Percentiles rank a stretch among this genome's conserved stretches.
Evolutionary conservation across 2,797 vertebrate species (phyloP).

Genomic region (Rhabdomys pumilio): DNA sequence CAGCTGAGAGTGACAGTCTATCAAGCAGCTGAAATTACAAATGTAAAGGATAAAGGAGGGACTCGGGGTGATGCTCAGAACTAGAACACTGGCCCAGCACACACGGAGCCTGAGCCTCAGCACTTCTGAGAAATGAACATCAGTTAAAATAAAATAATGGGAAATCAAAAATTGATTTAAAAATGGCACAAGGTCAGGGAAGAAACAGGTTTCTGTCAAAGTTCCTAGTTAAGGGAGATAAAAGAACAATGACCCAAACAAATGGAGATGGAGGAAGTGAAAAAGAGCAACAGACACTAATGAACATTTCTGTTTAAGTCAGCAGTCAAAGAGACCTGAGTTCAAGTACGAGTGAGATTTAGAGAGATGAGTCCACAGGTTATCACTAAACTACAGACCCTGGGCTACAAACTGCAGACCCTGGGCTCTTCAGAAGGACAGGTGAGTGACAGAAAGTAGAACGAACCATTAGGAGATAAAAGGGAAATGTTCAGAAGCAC

Average conservation of each 20-base stretch:
- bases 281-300: neutral
- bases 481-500: slow-evolving; percentile 9
- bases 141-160: neutral
- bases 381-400: neutral
- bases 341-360: neutral
- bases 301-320: neutral
- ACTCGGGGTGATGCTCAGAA: neutral
- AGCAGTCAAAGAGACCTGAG: neutral
- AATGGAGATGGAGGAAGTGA: neutral
- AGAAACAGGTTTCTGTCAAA: slow-evolving; percentile 34
- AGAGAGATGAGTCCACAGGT: slow-evolving; percentile 18
- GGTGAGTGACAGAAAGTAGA: neutral
- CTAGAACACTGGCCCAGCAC: neutral
- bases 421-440: slow-evolving; percentile 29
- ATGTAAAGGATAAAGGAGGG: neutral
- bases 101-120: neutral
- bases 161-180: neutral
- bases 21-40: slow-evolving; percentile 1
- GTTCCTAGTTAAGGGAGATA: neutral
- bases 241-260: neutral
- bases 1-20: neutral
- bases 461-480: neutral
- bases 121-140: neutral
- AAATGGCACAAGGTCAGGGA: slow-evolving; percentile 7
- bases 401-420: neutral